These are phyloP conservation scores for Ceryle rudis DNA, from an alignment of 2,797 vertebrate genomes.

Conservation along the genomic window DNA sequence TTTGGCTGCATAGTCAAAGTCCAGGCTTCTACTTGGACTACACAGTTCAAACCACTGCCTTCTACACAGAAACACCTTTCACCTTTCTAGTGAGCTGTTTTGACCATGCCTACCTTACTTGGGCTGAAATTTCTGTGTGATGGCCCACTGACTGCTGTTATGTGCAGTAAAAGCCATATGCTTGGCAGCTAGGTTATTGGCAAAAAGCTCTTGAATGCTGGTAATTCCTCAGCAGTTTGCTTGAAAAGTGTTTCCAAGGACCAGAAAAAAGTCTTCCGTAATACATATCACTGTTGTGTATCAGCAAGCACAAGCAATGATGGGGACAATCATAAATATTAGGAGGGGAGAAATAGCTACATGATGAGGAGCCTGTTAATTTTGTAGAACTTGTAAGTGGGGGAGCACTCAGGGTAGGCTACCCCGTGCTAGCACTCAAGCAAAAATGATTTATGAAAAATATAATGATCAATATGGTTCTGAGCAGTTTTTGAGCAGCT, in stretches of 20 bases:
- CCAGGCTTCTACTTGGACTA: not conserved
- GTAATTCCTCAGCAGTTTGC: not conserved
- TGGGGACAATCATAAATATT: not conserved
- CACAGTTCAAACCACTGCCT: not conserved
- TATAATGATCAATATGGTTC: not conserved
- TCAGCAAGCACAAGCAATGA: not conserved
- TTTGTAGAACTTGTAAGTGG: not conserved
- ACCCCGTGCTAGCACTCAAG: not conserved
- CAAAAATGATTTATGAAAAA: not conserved
- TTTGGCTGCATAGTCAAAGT: not conserved
- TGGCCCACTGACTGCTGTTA: not conserved
- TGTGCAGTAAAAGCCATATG: not conserved
- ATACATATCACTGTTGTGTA: not conserved
- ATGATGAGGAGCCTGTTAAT: not conserved
- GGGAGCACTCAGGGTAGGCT: not conserved
- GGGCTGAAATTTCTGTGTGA: not conserved
- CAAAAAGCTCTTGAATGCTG: not conserved
- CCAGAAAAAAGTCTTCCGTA: not conserved
- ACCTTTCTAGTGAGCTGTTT: not conserved
- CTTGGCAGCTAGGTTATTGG: not conserved
- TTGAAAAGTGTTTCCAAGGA: not conserved
- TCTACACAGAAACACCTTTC: not conserved
- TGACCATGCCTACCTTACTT: not conserved
- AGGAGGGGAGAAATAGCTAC: not conserved
- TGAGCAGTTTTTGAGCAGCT: not conserved